Conservation (phyloP, 2,888 invertebrate species). For the Cyrtodaria siliqua region DNA sequence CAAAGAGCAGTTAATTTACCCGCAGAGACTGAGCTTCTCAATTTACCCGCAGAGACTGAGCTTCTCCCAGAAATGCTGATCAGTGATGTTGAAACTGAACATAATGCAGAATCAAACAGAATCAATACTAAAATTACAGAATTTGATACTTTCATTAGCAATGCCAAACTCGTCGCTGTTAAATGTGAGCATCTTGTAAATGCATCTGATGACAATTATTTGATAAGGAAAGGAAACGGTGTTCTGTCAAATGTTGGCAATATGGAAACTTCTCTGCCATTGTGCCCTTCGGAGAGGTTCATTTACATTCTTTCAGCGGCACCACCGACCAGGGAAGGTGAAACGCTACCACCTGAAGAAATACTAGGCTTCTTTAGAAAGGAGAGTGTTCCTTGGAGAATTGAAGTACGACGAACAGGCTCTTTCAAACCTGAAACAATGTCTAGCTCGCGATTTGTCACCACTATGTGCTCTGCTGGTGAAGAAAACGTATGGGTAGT, state of each 20-base stretch:
- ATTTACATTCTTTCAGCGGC: conserved; percentile 44
- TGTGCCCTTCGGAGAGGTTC: conserved; percentile 37
- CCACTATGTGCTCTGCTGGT: conserved; percentile 51
- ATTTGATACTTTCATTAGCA: conserved; percentile 43
- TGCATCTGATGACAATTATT: conserved; percentile 31
- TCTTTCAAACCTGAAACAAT: conserved; percentile 59
- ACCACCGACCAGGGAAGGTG: conserved; percentile 5
- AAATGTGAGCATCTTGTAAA: conserved; percentile 33
- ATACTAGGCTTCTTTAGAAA: conserved; percentile 42
- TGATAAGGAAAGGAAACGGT: conserved; percentile 24
- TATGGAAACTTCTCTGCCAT: conserved; percentile 32
- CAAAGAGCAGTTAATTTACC: conserved; percentile 36
- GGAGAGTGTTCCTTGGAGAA: conserved; percentile 54
- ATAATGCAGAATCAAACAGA: conserved; percentile 41
- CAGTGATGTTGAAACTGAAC: conserved; percentile 46
- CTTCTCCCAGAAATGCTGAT: conserved; percentile 27
- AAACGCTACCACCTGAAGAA: conserved; percentile 38
- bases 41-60: no score
- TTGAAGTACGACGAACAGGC: conserved; percentile 55
- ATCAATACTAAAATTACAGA: conserved; percentile 46
- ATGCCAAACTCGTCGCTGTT: conserved; percentile 32
- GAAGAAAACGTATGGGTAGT: conserved; percentile 57
- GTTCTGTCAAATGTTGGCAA: conserved; percentile 17
- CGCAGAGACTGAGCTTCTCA: no score
- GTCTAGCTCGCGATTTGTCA: conserved; percentile 57